Conservation (phyloP, 2,113 vertebrate species). For the Otocyon megalotis region DNA sequence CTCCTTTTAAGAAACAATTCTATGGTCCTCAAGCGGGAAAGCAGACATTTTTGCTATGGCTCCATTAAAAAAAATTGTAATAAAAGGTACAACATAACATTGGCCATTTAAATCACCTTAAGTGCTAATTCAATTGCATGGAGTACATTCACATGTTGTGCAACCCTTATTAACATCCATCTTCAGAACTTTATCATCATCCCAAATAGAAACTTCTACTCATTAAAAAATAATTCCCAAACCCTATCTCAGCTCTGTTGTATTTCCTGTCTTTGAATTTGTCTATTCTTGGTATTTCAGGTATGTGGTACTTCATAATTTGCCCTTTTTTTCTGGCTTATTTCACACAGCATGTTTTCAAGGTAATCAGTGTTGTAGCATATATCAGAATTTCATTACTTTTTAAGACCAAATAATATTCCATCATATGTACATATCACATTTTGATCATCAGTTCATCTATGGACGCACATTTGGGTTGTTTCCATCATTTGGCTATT, state of each 20-base stretch:
- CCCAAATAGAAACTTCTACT: background rate
- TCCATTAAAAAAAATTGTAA: background rate
- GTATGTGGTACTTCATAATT: background rate
- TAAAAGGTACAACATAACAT: background rate
- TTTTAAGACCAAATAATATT: background rate
- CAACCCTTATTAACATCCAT: background rate
- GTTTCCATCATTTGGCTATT: background rate
- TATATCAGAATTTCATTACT: background rate
- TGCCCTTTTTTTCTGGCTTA: background rate
- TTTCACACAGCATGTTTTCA: background rate
- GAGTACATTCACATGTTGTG: background rate
- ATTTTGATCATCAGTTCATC: slow-evolving; percentile 11
- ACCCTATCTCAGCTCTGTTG: background rate
- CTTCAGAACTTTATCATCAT: background rate
- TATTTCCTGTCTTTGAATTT: background rate
- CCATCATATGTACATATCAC: background rate
- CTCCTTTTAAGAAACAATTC: background rate
- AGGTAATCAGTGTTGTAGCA: background rate
- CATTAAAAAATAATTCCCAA: background rate
- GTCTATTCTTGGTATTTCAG: background rate
- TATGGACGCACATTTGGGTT: background rate
- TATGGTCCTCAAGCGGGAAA: background rate
- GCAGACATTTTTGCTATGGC: background rate
- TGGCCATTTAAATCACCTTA: background rate
- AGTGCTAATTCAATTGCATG: background rate